phyloP scores from a whole-genome alignment of 2,113 vertebrate genomes.

The Accipiter cooperii region DNA sequence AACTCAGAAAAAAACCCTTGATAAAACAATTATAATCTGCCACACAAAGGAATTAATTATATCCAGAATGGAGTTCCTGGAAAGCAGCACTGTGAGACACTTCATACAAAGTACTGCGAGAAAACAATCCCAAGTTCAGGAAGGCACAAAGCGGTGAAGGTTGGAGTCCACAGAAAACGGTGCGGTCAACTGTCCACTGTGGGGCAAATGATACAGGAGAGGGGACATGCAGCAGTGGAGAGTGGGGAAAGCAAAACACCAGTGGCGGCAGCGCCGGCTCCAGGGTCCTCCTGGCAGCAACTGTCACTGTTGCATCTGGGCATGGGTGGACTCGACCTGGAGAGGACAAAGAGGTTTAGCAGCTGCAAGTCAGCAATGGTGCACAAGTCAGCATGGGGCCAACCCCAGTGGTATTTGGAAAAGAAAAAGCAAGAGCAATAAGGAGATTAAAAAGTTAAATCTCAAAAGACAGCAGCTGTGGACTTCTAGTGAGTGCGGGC shows the following conservation, averaged over 20 bases:
- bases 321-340: background rate
- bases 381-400: background rate
- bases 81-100: background rate
- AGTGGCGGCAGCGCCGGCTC: rapidly evolving
- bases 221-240: rapidly evolving
- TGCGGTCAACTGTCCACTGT: background rate
- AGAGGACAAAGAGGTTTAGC: background rate
- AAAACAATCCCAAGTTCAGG: background rate
- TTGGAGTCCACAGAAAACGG: background rate
- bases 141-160: background rate
- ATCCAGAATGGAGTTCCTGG: constrained; percentile 11
- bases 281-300: background rate
- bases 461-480: background rate
- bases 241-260: background rate
- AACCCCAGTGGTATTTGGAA: background rate
- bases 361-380: background rate
- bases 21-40: constrained; percentile 44
- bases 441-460: background rate
- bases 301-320: rapidly evolving
- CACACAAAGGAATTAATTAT: background rate
- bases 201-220: background rate
- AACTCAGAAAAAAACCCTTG: background rate
- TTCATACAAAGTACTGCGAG: background rate
- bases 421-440: background rate
- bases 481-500: rapidly evolving